Conservation (phyloP, 2,888 invertebrate species). For the Trichogramma dendrolimi region DNA sequence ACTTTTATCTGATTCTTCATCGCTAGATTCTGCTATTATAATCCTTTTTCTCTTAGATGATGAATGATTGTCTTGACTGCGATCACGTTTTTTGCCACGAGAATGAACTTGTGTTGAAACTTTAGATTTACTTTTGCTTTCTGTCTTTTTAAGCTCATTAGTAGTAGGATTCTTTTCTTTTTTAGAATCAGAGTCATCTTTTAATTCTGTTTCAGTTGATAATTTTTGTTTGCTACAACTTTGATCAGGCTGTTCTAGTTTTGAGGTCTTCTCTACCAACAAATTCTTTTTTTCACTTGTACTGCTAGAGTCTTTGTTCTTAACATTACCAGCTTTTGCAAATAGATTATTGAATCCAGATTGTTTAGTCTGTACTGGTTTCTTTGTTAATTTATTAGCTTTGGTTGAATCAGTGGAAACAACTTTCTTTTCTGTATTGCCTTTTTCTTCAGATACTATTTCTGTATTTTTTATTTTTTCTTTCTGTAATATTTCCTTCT, state of each 20-base stretch:
- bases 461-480: background rate
- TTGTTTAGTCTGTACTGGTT: constrained; percentile 35
- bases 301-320: background rate
- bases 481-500: constrained; percentile 2
- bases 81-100: constrained; percentile 39
- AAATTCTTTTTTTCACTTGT: background rate
- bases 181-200: constrained; percentile 4
- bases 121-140: constrained; percentile 23
- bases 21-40: constrained; percentile 29
- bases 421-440: constrained; percentile 25
- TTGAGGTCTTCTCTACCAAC: background rate
- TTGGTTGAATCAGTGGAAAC: constrained; percentile 17
- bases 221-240: constrained; percentile 5
- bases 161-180: constrained; percentile 1
- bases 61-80: constrained; percentile 32
- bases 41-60: constrained; percentile 43
- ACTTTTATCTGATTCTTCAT: constrained; percentile 23
- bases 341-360: constrained; percentile 42
- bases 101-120: constrained; percentile 22
- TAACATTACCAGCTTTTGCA: constrained; percentile 32
- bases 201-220: constrained; percentile 4
- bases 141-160: constrained; percentile 5
- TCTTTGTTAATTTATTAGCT: constrained; percentile 33
- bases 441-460: constrained; percentile 15
- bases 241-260: no score